These are phyloP conservation scores for Hemithea aestivaria DNA, from an alignment of 2,888 invertebrate genomes.

Conservation along the genomic window DNA sequence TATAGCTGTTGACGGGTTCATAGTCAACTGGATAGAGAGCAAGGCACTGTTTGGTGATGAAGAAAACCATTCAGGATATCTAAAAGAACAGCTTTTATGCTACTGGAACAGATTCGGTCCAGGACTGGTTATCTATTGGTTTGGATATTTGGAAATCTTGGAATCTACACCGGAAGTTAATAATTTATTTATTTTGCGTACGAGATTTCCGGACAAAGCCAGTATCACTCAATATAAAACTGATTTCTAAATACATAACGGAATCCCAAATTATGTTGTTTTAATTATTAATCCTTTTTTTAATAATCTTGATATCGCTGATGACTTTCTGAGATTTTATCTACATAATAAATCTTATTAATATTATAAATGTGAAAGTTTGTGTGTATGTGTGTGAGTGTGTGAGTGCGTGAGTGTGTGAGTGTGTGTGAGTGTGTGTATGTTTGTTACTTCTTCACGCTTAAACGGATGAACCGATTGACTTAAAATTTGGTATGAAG, in stretches of 20 bases:
- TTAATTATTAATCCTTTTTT: too few species aligned
- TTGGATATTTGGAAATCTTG: constrained; percentile 88
- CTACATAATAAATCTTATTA: too few species aligned
- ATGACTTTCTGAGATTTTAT: too few species aligned
- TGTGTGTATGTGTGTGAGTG: too few species aligned
- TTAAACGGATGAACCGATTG: too few species aligned
- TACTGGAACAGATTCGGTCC: constrained; percentile 97
- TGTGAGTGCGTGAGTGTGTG: too few species aligned
- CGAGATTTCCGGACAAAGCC: constrained; percentile 72
- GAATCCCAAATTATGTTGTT: too few species aligned
- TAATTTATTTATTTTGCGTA: constrained; percentile 77
- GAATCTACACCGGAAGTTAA: constrained; percentile 83
- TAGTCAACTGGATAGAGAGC: constrained; percentile 97
- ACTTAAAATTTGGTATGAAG: too few species aligned
- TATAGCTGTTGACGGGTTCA: constrained; percentile 89
- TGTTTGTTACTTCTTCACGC: too few species aligned
- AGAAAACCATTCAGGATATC: constrained; percentile 87
- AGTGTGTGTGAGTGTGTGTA: too few species aligned
- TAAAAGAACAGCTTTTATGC: constrained; percentile 90
- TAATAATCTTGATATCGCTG: too few species aligned
- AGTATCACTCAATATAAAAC: constrained; percentile 70
- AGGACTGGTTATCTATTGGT: constrained; percentile 97
- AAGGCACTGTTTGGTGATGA: constrained; percentile 96
- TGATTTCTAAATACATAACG: constrained; percentile 35
- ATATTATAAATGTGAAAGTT: too few species aligned